Conservation (phyloP, 1,140 invertebrate species). For the Choristoneura fumiferana region DNA sequence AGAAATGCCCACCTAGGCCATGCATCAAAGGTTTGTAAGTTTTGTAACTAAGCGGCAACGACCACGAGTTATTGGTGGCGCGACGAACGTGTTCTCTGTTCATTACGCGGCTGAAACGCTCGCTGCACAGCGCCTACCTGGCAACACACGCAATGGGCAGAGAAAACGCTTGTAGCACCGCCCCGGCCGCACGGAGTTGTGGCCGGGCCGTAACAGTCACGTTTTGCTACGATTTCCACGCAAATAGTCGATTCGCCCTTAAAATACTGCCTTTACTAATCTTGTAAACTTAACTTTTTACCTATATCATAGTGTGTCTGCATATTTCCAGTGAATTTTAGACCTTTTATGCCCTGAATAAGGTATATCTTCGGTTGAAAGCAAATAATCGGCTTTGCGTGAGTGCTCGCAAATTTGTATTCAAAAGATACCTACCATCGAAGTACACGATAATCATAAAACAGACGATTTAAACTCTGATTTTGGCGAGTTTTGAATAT, state of each 20-base stretch:
- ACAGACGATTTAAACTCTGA: slow-evolving; percentile 60
- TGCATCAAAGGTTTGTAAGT: too few species aligned
- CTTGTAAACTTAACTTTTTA: slow-evolving; percentile 31
- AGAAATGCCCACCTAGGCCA: too few species aligned
- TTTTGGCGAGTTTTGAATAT: slow-evolving; percentile 55
- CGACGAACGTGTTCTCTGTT: too few species aligned
- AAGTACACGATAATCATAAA: slow-evolving; percentile 67
- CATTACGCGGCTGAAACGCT: too few species aligned
- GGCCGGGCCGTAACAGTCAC: too few species aligned
- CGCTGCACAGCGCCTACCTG: too few species aligned
- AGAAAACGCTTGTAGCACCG: too few species aligned
- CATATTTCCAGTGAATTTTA: slow-evolving; percentile 18
- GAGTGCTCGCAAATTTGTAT: slow-evolving; percentile 59
- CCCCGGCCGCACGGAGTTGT: too few species aligned
- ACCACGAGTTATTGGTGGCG: too few species aligned
- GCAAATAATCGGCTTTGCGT: slow-evolving; percentile 31
- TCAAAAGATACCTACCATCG: slow-evolving; percentile 60
- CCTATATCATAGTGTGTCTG: slow-evolving; percentile 27
- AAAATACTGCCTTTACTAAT: slow-evolving; percentile 39
- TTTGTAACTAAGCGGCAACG: too few species aligned
- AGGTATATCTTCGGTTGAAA: not conserved
- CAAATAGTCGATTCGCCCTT: slow-evolving; percentile 34
- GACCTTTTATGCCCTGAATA: slow-evolving; percentile 4
- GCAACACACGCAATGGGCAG: too few species aligned
- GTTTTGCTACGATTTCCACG: slow-evolving; percentile 26